phyloP scores from a whole-genome alignment of 2,888 invertebrate species.

The Drosophila robusta region DNA sequence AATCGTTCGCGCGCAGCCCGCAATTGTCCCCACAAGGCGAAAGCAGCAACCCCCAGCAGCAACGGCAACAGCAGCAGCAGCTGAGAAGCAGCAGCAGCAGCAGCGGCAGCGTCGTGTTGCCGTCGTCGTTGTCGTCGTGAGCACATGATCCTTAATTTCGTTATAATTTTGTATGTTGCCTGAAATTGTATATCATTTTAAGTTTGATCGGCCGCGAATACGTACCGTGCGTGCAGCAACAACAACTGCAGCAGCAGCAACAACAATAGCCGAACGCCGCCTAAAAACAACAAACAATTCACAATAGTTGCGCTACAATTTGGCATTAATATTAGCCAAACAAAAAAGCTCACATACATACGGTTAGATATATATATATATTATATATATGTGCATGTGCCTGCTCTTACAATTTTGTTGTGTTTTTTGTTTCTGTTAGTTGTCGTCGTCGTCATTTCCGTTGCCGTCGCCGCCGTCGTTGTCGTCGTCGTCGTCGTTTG shows the following conservation, averaged over 20 bases:
- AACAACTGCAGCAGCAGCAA: conserved; percentile 30
- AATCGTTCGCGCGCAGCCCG: conserved; percentile 77
- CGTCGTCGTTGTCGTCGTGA: conserved; percentile 41
- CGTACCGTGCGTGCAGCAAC: conserved; percentile 78
- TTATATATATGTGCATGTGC: not conserved
- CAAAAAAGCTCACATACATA: not conserved
- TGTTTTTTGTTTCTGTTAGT: conserved; percentile 13
- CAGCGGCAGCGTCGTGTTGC: conserved; percentile 21
- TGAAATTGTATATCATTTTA: conserved; percentile 85
- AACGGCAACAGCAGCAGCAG: conserved; percentile 22
- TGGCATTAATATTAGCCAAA: not conserved
- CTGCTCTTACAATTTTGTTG: conserved; percentile 8
- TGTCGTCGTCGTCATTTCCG: not conserved
- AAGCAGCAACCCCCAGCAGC: conserved; percentile 47
- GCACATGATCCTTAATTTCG: conserved; percentile 85
- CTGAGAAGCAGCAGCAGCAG: conserved; percentile 14
- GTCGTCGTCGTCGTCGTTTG: conserved; percentile 4
- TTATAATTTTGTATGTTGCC: conserved; percentile 84
- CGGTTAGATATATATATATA: not conserved
- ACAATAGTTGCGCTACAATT: conserved; percentile 16
- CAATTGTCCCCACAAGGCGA: conserved; percentile 56
- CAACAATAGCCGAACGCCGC: conserved; percentile 9
- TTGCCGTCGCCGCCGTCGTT: conserved; percentile 1
- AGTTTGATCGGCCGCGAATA: conserved; percentile 85
- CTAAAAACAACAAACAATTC: conserved; percentile 6